Conservation (phyloP, 2,888 invertebrate species). For the Ischnura elegans region DNA sequence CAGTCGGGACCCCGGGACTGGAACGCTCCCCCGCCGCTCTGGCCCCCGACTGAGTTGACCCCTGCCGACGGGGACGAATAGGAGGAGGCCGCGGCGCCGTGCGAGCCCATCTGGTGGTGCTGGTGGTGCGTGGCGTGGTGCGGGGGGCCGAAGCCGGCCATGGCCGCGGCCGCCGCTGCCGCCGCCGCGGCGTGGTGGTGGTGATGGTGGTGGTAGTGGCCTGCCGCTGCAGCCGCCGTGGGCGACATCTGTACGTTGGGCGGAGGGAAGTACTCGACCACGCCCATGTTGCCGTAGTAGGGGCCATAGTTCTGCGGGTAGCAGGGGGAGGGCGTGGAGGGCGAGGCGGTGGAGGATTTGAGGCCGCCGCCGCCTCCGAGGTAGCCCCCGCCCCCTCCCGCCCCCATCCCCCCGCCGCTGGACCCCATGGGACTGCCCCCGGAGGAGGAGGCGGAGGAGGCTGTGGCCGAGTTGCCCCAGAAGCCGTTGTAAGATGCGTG, state of each 20-base stretch:
- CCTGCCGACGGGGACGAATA: conserved; percentile 9
- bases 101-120: not conserved
- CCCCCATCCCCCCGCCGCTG: not conserved
- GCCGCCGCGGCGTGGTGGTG: conserved; percentile 12
- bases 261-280: conserved; percentile 67
- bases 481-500: conserved; percentile 45
- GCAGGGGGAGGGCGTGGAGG: conserved; percentile 25
- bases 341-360: conserved; percentile 1
- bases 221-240: conserved; percentile 11
- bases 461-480: conserved; percentile 31
- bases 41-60: not conserved
- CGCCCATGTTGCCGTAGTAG: conserved; percentile 68
- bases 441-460: not conserved
- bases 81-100: not conserved
- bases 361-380: not conserved
- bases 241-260: conserved; percentile 63
- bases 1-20: conserved; percentile 55
- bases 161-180: conserved; percentile 19
- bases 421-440: conserved; percentile 45
- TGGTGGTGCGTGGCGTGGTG: conserved; percentile 5
- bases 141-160: not conserved
- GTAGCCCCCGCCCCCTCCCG: not conserved
- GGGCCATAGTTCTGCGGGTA: conserved; percentile 64
- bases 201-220: conserved; percentile 62
- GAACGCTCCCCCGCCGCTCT: conserved; percentile 25